phyloP scores from a whole-genome alignment of 2,797 vertebrate species.

The Peromyscus attwateri region DNA sequence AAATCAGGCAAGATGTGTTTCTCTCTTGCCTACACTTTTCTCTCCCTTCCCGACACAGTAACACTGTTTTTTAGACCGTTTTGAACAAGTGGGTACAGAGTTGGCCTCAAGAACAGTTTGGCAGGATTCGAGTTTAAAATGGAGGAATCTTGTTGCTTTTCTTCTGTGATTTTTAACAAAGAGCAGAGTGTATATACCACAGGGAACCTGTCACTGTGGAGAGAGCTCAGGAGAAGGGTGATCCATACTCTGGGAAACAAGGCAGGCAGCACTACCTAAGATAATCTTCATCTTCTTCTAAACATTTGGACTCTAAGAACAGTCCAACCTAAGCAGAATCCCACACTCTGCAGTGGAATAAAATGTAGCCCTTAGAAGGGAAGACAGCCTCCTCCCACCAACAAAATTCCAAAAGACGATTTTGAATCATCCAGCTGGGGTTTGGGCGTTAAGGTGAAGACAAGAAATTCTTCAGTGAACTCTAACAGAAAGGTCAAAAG shows the following conservation, averaged over 20 bases:
- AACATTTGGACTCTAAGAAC: constrained; percentile 30
- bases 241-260: background rate
- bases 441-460: constrained; percentile 18
- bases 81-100: background rate
- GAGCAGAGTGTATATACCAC: background rate
- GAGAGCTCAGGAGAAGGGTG: background rate
- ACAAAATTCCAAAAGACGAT: constrained; percentile 64
- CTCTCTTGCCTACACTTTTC: background rate
- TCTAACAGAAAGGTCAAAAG: constrained; percentile 67
- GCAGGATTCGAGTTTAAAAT: constrained; percentile 31
- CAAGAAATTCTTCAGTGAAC: constrained; percentile 70
- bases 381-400: constrained; percentile 41
- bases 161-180: constrained; percentile 53
- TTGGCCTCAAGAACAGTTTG: constrained; percentile 52
- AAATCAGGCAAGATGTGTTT: background rate
- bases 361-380: constrained; percentile 37
- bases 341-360: constrained; percentile 26
- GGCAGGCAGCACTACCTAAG: background rate
- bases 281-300: background rate
- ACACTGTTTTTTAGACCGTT: constrained; percentile 10
- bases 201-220: background rate
- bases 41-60: background rate
- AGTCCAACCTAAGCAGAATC: constrained; percentile 21
- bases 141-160: background rate
- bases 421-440: constrained; percentile 68